These are phyloP conservation scores for Zosterops pallidus DNA, from an alignment of 2,113 vertebrate species.

Conservation along the genomic window DNA sequence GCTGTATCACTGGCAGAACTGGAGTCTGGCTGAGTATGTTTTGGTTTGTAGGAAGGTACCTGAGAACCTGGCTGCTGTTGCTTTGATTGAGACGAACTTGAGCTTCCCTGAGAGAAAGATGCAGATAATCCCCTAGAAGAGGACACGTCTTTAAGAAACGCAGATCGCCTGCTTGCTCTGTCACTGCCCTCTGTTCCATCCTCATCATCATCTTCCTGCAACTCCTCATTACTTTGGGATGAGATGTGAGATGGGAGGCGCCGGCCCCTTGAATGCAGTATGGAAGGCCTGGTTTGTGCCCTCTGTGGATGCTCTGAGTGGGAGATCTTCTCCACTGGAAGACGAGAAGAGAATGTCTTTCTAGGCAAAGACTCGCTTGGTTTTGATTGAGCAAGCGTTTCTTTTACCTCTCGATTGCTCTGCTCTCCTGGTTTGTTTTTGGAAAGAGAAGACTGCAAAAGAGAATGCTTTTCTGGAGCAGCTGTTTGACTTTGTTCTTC, in stretches of 20 bases:
- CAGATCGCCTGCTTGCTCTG: background rate
- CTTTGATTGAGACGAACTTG: conserved; percentile 28
- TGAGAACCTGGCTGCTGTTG: conserved; percentile 19
- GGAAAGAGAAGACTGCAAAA: conserved; percentile 35
- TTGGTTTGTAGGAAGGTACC: conserved; percentile 15
- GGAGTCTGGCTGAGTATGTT: conserved; percentile 1
- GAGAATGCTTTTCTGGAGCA: conserved; percentile 56
- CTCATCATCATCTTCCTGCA: background rate
- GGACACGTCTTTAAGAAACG: conserved; percentile 19
- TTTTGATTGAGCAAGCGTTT: background rate
- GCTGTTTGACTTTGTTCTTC: background rate
- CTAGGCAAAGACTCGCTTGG: conserved; percentile 16
- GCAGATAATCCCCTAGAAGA: conserved; percentile 26
- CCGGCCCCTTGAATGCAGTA: conserved; percentile 46
- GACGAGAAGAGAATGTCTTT: background rate
- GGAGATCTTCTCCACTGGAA: background rate
- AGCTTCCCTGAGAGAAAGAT: conserved; percentile 55
- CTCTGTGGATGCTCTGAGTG: background rate
- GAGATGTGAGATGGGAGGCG: background rate
- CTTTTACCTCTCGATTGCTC: background rate
- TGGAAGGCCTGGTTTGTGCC: background rate
- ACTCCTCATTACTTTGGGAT: conserved; percentile 15
- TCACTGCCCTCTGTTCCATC: background rate
- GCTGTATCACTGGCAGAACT: conserved; percentile 16
- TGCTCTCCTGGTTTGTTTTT: conserved; percentile 8